phyloP scores from a whole-genome alignment of 1,140 invertebrate species.

The Penaeus vannamei region DNA sequence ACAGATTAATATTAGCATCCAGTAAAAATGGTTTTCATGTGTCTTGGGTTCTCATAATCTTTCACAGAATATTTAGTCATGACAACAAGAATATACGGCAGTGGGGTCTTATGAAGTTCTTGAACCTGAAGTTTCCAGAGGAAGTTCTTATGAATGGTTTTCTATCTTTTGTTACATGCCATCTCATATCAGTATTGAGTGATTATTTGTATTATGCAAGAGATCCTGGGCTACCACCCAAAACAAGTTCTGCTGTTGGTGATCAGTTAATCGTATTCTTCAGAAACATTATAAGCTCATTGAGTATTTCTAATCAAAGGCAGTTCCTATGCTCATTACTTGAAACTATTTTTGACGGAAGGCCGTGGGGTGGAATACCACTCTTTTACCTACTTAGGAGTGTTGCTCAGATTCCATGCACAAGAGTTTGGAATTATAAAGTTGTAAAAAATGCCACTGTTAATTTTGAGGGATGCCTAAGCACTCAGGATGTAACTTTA shows the following conservation, averaged over 20 bases:
- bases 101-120: conserved; percentile 51
- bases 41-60: conserved; percentile 53
- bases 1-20: conserved; percentile 68
- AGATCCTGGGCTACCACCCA: conserved; percentile 10
- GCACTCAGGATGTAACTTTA: conserved; percentile 50
- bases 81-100: conserved; percentile 54
- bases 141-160: conserved; percentile 14
- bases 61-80: conserved; percentile 61
- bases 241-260: conserved; percentile 15
- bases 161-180: conserved; percentile 39
- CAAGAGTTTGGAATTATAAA: conserved; percentile 38
- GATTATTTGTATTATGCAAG: conserved; percentile 56
- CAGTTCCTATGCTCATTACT: conserved; percentile 19
- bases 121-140: conserved; percentile 39
- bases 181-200: conserved; percentile 49
- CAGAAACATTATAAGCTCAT: background rate
- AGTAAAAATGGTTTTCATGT: conserved; percentile 29
- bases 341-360: conserved; percentile 42
- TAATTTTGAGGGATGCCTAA: conserved; percentile 48
- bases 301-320: background rate
- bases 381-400: conserved; percentile 43
- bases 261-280: conserved; percentile 33
- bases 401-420: conserved; percentile 23
- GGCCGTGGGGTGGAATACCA: conserved; percentile 52
- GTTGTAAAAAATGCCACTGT: conserved; percentile 34